Percentiles rank a stretch among this genome's conserved stretches.
Conservation (phyloP, 2,888 invertebrate genomes). For the Cinara cedri region DNA sequence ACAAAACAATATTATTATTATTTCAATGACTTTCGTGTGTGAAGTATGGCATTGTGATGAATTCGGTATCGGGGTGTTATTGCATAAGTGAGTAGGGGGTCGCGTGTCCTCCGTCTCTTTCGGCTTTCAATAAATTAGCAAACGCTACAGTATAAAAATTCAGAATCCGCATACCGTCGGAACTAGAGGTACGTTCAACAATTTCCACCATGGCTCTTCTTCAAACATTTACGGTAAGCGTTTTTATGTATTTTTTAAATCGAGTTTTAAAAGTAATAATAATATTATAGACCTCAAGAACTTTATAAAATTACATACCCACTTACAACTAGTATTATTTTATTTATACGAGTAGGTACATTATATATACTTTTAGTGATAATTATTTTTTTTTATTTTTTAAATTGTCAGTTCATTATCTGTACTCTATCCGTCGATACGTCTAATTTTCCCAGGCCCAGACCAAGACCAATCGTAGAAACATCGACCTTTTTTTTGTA, state of each 20-base stretch:
- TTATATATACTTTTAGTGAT: too few relatives aligned
- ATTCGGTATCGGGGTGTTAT: slow-evolving; percentile 21
- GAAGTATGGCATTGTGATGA: slow-evolving; percentile 24
- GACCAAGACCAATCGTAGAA: too few relatives aligned
- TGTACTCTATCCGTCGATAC: too few relatives aligned
- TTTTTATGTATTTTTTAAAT: not conserved
- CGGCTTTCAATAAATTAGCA: slow-evolving; percentile 4
- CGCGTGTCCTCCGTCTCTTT: slow-evolving; percentile 29
- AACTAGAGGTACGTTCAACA: slow-evolving; percentile 16
- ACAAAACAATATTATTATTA: not conserved
- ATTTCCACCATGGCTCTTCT: slow-evolving; percentile 35
- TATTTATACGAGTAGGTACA: too few relatives aligned
- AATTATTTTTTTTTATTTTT: too few relatives aligned
- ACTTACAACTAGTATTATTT: too few relatives aligned
- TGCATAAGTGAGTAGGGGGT: slow-evolving; percentile 44
- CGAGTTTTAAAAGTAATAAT: not conserved
- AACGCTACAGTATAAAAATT: slow-evolving; percentile 27
- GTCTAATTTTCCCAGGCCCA: too few relatives aligned
- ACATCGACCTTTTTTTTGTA: too few relatives aligned
- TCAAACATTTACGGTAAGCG: slow-evolving; percentile 26
- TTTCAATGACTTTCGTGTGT: not conserved
- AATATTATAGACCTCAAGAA: not conserved
- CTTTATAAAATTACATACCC: too few relatives aligned
- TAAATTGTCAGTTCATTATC: too few relatives aligned
- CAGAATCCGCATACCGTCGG: not conserved